phyloP scores from a whole-genome alignment of 2,113 vertebrate species.

The Atherinomorus stipes region DNA sequence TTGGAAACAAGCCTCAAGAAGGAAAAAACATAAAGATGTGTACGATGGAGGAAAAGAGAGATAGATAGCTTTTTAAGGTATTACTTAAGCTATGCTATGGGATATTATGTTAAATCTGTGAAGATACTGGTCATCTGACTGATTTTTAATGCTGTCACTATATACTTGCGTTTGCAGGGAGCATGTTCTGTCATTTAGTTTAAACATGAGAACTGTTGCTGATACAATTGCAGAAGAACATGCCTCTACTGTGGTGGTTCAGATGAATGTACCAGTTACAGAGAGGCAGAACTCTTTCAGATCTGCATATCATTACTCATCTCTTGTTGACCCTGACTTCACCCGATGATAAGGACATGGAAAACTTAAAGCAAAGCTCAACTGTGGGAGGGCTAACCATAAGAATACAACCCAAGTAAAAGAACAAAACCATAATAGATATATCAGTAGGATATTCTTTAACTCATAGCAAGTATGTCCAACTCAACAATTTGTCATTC shows the following conservation, averaged over 20 bases:
- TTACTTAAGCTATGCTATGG: neutral
- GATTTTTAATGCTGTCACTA: neutral
- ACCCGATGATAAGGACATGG: conserved; percentile 40
- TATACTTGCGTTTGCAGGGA: neutral
- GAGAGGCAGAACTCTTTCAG: conserved; percentile 8
- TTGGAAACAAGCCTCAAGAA: neutral
- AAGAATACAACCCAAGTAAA: conserved; percentile 48
- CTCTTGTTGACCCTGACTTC: conserved; percentile 38
- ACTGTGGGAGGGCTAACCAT: conserved; percentile 63
- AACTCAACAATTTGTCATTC: conserved; percentile 75
- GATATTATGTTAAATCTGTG: too few species aligned
- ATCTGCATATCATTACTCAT: conserved; percentile 17
- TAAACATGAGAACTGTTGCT: neutral
- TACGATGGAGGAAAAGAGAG: neutral
- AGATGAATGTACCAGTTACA: conserved; percentile 2
- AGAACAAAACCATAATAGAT: conserved; percentile 67
- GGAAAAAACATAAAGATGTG: neutral
- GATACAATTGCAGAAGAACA: neutral
- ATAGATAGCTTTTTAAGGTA: neutral
- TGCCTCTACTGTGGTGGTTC: conserved; percentile 10
- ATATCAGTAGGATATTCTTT: conserved; percentile 60
- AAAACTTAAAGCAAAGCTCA: conserved; percentile 42
- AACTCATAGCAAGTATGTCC: conserved; percentile 67
- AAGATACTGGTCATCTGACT: too few species aligned
- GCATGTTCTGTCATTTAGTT: neutral